Evolutionary conservation across 1,140 invertebrate genomes (phyloP).

Genomic region (Musca domestica): DNA sequence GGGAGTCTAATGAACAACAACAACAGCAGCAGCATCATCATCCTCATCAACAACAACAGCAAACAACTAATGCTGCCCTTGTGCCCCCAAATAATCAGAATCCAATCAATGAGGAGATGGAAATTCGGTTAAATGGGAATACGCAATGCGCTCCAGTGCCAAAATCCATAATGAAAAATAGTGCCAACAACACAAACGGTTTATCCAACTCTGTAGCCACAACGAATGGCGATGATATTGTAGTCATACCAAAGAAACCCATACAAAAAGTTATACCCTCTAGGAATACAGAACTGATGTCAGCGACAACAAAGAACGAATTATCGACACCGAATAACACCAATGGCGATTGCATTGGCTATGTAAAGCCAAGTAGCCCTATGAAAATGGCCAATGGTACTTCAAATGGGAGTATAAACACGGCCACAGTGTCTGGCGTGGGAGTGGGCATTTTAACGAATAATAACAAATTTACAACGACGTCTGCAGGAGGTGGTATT

Average conservation of each 20-base stretch:
- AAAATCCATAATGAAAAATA: slow-evolving; percentile 50
- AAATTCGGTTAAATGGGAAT: slow-evolving; percentile 23
- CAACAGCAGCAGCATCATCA: slow-evolving; percentile 21
- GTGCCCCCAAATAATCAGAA: neutral
- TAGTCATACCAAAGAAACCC: slow-evolving; percentile 58
- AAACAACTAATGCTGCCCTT: no score
- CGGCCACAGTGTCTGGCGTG: neutral
- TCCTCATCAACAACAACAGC: neutral
- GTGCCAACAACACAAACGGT: slow-evolving; percentile 34
- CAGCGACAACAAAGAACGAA: slow-evolving; percentile 27
- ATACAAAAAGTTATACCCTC: slow-evolving; percentile 62
- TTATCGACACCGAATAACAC: slow-evolving; percentile 30
- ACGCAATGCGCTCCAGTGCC: slow-evolving; percentile 31
- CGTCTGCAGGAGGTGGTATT: slow-evolving; percentile 45
- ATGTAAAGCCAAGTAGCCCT: slow-evolving; percentile 72
- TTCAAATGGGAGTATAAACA: slow-evolving; percentile 14
- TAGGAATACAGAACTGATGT: slow-evolving; percentile 49
- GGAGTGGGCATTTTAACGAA: slow-evolving; percentile 25
- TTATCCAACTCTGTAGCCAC: slow-evolving; percentile 41
- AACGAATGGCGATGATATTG: slow-evolving; percentile 41
- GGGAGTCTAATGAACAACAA: slow-evolving; percentile 19
- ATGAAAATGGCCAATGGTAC: slow-evolving; percentile 57
- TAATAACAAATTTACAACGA: slow-evolving; percentile 28
- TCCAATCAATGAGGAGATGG: slow-evolving; percentile 19
- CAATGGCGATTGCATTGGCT: slow-evolving; percentile 55